Conservation (phyloP, 1,140 invertebrate species). For the Oncopeltus fasciatus region DNA sequence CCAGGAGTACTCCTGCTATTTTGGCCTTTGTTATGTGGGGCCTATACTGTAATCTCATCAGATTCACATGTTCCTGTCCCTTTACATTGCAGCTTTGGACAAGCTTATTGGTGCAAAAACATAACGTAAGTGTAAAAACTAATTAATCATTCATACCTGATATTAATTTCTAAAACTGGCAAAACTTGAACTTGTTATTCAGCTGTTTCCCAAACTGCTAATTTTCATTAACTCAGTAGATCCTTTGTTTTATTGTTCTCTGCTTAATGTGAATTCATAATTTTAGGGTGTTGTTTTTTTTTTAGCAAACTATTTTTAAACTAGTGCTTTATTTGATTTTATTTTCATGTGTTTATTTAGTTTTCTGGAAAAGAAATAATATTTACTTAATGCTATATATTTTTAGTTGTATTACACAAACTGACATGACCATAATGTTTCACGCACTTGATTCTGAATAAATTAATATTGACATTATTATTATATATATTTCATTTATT, state of each 20-base stretch:
- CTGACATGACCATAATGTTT: no score
- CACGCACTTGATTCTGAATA: no score
- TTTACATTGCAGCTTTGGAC: neutral
- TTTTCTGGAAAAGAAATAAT: no score
- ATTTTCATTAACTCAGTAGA: neutral
- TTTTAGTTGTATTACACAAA: no score
- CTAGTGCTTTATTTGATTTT: no score
- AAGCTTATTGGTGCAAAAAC: constrained; percentile 11
- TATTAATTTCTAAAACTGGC: neutral
- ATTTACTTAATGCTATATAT: no score
- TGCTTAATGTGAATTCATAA: neutral
- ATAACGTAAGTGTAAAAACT: constrained; percentile 9
- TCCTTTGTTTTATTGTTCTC: neutral
- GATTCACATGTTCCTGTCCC: neutral
- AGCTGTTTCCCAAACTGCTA: neutral
- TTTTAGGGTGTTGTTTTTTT: neutral
- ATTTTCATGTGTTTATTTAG: no score
- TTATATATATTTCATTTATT: no score
- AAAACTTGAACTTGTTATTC: neutral
- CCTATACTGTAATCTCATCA: neutral
- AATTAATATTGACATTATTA: no score
- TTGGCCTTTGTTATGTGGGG: neutral
- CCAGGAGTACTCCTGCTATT: no score
- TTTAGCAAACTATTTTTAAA: neutral
- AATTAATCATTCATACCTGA: neutral